These are phyloP conservation scores for Melinaea marsaeus DNA, from an alignment of 2,888 invertebrate species.

Conservation along the genomic window DNA sequence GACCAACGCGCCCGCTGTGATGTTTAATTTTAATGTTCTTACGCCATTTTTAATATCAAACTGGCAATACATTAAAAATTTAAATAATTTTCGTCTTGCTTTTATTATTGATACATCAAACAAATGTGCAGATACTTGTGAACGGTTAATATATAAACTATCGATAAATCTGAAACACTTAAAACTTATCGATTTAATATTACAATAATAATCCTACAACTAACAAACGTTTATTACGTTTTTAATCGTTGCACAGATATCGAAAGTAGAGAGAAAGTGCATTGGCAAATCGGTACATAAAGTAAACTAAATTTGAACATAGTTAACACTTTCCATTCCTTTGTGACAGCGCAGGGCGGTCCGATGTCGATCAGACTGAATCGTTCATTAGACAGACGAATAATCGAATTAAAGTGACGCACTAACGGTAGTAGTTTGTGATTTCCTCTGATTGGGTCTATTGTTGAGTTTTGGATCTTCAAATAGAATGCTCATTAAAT, in stretches of 20 bases:
- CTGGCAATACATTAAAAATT: not conserved
- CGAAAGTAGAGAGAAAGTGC: constrained; percentile 1
- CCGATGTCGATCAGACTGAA: constrained; percentile 63
- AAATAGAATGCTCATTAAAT: constrained; percentile 39
- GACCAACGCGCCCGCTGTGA: constrained; percentile 37
- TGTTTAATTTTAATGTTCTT: constrained; percentile 38
- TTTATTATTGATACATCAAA: too few species aligned
- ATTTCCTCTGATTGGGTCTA: constrained; percentile 62
- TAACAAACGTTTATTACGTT: too few species aligned
- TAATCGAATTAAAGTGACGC: constrained; percentile 35
- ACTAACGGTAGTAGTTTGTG: constrained; percentile 57
- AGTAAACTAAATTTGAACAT: constrained; percentile 35
- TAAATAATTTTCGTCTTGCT: not conserved
- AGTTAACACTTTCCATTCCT: constrained; percentile 64
- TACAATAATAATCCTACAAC: too few species aligned
- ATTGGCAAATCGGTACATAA: not conserved
- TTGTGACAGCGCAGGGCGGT: constrained; percentile 63
- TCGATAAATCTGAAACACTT: too few species aligned
- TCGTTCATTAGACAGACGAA: constrained; percentile 52
- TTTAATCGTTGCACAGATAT: not conserved
- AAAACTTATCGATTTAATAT: too few species aligned
- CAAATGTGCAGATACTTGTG: too few species aligned
- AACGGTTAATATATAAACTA: too few species aligned
- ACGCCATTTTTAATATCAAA: constrained; percentile 24
- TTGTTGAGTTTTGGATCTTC: constrained; percentile 48